These are phyloP conservation scores for Calliphora vicina DNA, from an alignment of 1,140 invertebrate species.

Conservation along the genomic window DNA sequence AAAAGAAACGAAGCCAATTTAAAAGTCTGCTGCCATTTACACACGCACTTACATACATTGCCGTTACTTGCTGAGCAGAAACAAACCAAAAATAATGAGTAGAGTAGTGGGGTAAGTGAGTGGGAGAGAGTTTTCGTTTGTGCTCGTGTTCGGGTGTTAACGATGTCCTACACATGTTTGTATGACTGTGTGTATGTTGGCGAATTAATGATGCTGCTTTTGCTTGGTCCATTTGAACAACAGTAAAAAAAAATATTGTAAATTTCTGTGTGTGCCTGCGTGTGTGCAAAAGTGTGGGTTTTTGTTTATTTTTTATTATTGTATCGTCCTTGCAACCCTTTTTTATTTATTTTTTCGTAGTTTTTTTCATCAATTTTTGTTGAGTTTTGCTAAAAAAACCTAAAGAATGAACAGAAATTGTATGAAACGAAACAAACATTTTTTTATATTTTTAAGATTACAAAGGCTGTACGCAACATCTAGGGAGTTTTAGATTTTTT, in stretches of 20 bases:
- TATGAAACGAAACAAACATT: too few species aligned
- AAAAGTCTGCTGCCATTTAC: slow-evolving; percentile 24
- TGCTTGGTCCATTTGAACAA: slow-evolving; percentile 23
- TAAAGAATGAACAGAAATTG: too few species aligned
- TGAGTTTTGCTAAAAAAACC: too few species aligned
- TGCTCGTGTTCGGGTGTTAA: too few species aligned
- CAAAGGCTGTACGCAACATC: too few species aligned
- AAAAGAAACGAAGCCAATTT: slow-evolving; percentile 30
- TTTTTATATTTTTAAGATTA: too few species aligned
- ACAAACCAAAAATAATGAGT: background rate
- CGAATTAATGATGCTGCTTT: slow-evolving; percentile 34
- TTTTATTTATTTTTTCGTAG: background rate
- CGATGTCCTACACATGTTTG: background rate
- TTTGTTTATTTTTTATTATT: background rate
- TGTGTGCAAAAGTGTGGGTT: too few species aligned
- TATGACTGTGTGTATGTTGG: background rate
- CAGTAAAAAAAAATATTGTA: too few species aligned
- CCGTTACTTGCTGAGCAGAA: background rate
- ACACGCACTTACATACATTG: background rate
- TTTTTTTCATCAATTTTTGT: background rate
- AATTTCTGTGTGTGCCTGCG: background rate
- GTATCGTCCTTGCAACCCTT: slow-evolving; percentile 28
- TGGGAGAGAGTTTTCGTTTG: too few species aligned
- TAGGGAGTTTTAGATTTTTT: background rate
- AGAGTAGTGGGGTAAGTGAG: background rate